These are phyloP conservation scores for Panzeria rudis DNA, from an alignment of 2,888 invertebrate species.

Conservation along the genomic window DNA sequence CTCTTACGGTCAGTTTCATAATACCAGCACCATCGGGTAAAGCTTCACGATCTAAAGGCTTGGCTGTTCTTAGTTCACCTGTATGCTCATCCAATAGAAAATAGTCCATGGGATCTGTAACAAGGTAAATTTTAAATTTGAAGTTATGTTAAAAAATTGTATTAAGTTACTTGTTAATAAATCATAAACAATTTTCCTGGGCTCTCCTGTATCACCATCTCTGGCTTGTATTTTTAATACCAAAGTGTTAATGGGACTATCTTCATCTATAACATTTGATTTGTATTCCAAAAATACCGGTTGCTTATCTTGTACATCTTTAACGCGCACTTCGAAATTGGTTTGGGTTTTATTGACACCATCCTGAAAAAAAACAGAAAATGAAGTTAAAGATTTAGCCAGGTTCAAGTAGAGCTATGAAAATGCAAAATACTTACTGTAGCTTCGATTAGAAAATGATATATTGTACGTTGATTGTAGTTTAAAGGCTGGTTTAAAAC, in stretches of 20 bases:
- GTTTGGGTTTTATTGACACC: constrained; percentile 90
- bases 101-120: constrained; percentile 92
- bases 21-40: constrained; percentile 91
- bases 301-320: constrained; percentile 94
- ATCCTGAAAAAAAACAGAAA: constrained; percentile 86
- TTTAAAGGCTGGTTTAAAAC: constrained; percentile 89
- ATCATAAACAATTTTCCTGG: constrained; percentile 90
- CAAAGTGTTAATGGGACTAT: constrained; percentile 92
- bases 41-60: constrained; percentile 93
- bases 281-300: constrained; percentile 92
- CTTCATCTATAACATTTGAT: constrained; percentile 91
- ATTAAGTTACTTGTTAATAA: constrained; percentile 89
- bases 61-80: constrained; percentile 92
- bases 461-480: constrained; percentile 91
- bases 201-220: constrained; percentile 93
- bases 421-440: constrained; percentile 85
- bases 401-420: not conserved
- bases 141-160: constrained; percentile 7
- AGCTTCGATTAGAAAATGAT: constrained; percentile 90
- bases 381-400: not conserved
- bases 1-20: constrained; percentile 89
- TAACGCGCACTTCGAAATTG: constrained; percentile 90
- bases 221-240: constrained; percentile 91
- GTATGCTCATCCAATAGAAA: constrained; percentile 91
- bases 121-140: not conserved